A percentile compares a stretch with the other conserved stretches of the same genome.
Evolutionary conservation across 2,113 vertebrate species (phyloP).

Genomic region (Struthio camelus): DNA sequence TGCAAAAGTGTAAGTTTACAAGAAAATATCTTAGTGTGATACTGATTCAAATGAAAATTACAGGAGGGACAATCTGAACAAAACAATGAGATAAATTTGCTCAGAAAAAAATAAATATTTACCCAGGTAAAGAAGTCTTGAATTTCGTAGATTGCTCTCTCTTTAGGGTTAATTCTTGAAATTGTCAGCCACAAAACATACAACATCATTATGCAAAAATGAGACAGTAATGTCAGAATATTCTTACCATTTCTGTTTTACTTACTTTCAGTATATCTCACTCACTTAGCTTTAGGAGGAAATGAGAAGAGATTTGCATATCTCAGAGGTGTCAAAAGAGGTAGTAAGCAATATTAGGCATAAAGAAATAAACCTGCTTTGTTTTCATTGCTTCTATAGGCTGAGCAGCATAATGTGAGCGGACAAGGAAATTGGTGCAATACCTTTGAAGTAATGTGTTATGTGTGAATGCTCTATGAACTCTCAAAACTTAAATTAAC

Average conservation of each 20-base stretch:
- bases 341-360: conserved; percentile 16
- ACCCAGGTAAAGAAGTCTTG: background rate
- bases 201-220: background rate
- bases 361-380: conserved; percentile 24
- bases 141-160: background rate
- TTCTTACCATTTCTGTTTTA: conserved; percentile 12
- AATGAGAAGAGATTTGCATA: conserved; percentile 11
- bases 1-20: background rate
- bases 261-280: background rate
- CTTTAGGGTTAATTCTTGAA: background rate
- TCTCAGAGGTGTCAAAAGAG: conserved; percentile 18
- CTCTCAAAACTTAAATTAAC: background rate
- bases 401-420: conserved; percentile 15
- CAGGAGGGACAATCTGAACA: background rate
- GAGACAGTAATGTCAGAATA: background rate
- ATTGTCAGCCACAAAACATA: background rate
- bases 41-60: background rate
- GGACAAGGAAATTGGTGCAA: conserved; percentile 29
- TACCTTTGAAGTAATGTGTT: conserved; percentile 13
- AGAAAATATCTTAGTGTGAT: background rate
- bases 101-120: background rate
- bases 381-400: background rate
- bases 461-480: background rate
- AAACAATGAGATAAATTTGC: background rate
- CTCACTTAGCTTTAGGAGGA: conserved; percentile 32